Evolutionary conservation across 2,113 vertebrate genomes (phyloP), one percentile per base, ranked within the genome.

Genomic region (Dolichallabes microphthalmus): DNA sequence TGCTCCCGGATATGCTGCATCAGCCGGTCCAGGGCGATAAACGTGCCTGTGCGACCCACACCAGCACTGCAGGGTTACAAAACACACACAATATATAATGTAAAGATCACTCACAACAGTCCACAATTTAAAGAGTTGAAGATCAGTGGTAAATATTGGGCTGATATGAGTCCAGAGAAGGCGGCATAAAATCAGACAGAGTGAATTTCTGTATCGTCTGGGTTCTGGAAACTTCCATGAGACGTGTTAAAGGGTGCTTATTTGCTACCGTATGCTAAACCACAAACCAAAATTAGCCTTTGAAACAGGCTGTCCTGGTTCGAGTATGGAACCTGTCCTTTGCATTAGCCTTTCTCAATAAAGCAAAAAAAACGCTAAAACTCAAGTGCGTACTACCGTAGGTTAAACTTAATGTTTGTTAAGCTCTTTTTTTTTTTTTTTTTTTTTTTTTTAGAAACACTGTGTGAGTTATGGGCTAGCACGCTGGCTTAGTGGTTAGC

Each of bases 1-100:
- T 99, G 98, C 17, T 98, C 97, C 3, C 95, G 92, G 82, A 99
- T 96, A 88, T 98, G 98, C 93, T 99, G 98, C 92, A 98, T 88
- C 14, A 99, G 96, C 0, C 98, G 95, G 85, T 99, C 98, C 92
- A 99, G 92, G 83, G 97, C 96, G 5, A 99, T 99, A 93, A 99
- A 99, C 0, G 98, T 98, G 35, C 98, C 98, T 0, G 98, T 99
- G 79, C 98, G 91, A 2, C 98, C 98, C 10, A 99, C 98, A 0
- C 98, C 98, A 0, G 98, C 98, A 0, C 98, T 99, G 93, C 57
- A 89, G 89, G 64, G 91, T 50, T 35, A 74, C n/a, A 84, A 55
- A 19, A 71, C 2, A 83, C 2, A 82, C 15, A 79, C 27, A 84
- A n/a, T 35, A 73, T 20, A 39, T 50, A 69, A 53, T 30, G 7